Base-by-base conservation (phyloP, 2,113 vertebrate genomes). In the Proteles cristata region DNA sequence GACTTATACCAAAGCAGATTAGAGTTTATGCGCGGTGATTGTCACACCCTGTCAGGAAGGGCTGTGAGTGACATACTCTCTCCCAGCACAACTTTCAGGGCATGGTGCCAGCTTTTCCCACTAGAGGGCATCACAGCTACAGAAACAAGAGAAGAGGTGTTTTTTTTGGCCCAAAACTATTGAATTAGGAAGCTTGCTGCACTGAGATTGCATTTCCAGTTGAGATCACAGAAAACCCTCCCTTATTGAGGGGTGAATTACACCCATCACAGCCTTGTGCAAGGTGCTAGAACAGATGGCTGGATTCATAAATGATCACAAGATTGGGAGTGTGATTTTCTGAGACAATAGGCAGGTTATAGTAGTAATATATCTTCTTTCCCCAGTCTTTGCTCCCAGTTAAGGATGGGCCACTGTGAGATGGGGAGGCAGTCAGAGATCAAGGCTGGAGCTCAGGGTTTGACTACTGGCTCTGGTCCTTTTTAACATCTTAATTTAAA, bases 101-200 rank as follows among this genome's bases (percentile, higher is more conserved):
- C 17, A 21, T 33, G 3, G 28, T 85, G 35, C 31, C 48, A 48
- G 15, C 4, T 53, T 25, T 68, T 9, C 23, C 96, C 98, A 98
- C 97, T 63, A 97, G 98, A 97, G 97, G 97, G 98, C 90, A 89
- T 5, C 81, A 48, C 88, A 94, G 90, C 55, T 88, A 92, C n/a
- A 97, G 71, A 83, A 97, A 98, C 94, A 31, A 73, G 61, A 88
- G 11, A 9, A 43, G 23, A 25, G 43, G 7, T 0, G 3, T 43
- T 25, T 21, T 43, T 91, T 80, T 35, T n/a, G 69, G 83, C 48
- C 4, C 35, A 0, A 50, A 93, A 48, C 55, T 53, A 25, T 21
- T 68, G 45, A 81, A 79, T 87, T 9, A 33, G 12, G 76, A 71
- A 74, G 39, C 33, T 85, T 31, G 74, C 86, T n/a, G 43, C 74